Base-by-base conservation (phyloP, 1,140 invertebrate genomes). In the Lerema accius region DNA sequence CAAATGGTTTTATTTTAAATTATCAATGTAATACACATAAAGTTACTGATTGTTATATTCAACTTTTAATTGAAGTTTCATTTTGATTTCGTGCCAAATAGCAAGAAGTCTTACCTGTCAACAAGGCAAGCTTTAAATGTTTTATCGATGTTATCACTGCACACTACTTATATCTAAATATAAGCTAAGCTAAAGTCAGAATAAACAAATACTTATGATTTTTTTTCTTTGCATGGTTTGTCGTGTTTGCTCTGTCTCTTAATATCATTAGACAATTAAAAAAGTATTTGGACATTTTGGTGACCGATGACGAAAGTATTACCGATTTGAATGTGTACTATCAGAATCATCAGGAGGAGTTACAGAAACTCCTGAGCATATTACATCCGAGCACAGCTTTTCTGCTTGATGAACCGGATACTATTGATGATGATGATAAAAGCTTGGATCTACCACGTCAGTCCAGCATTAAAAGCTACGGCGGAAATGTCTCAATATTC, bases 281-380 rank as follows among this genome's bases (percentile, higher is more conserved):
- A 82, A 90, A 91, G 58, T 91, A 88, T 69, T 86, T 92, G 75
- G 90, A 91, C 81, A 91, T 92, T 87, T 86, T 92, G 73, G 86
- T 88, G 67, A 86, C 83, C 3, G 88, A 89, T 23, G 82, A 87
- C 43, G 86, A 89, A 15, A 88, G 65, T 39, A 73, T 81, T 0
- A 76, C 77, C 3, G 88, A 89, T 67, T 61, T 90, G 37, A 82
- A 80, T 62, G 64, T 82, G 39, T 90, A 90, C 53, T 89, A 86
- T 59, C 80, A 84, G 63, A 76, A 65, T 42, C 88, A 90, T 63
- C 86, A 84, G 50, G 86, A 90, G 0, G 85, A 90, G 50, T 53
- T 90, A 26, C 65, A 79, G 15, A 87, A 80, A 50, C 69, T 90
- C 11, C 56, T 90, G 0, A 76, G 56, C 13, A 88, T 90, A 11